phyloP scores from a whole-genome alignment of 2,888 invertebrate species.

The Chironomus riparius region DNA sequence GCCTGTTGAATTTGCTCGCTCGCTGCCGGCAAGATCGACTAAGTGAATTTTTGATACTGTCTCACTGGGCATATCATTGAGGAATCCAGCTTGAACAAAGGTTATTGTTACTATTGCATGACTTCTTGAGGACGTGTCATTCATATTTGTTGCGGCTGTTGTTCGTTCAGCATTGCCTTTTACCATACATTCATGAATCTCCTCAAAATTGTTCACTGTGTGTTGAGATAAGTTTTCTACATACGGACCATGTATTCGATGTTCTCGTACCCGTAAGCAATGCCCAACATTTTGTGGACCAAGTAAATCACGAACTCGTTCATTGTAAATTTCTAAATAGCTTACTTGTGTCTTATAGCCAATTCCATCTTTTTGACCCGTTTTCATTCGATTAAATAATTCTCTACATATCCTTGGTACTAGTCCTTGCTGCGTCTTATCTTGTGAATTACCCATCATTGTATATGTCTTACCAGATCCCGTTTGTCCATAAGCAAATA shows the following conservation, averaged over 20 bases:
- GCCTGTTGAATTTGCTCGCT: constrained; percentile 79
- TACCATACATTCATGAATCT: constrained; percentile 74
- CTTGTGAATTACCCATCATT: constrained; percentile 73
- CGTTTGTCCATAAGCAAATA: constrained; percentile 87
- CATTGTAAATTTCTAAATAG: constrained; percentile 80
- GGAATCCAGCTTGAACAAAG: constrained; percentile 75
- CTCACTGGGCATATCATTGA: constrained; percentile 68
- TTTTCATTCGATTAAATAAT: constrained; percentile 70
- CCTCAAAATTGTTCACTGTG: constrained; percentile 75
- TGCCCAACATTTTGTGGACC: constrained; percentile 52
- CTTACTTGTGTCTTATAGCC: constrained; percentile 81
- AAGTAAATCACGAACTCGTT: constrained; percentile 65
- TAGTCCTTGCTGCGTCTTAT: constrained; percentile 66
- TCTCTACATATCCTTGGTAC: constrained; percentile 81
- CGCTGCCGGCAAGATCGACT: constrained; percentile 84
- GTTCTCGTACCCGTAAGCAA: constrained; percentile 67
- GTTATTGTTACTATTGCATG: constrained; percentile 88
- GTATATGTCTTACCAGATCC: constrained; percentile 80
- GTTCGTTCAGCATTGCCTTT: constrained; percentile 75
- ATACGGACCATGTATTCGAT: constrained; percentile 70
- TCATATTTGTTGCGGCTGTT: constrained; percentile 85
- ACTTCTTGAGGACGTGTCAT: constrained; percentile 82
- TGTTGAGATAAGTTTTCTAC: constrained; percentile 81
- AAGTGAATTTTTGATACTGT: constrained; percentile 84
- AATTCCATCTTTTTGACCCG: constrained; percentile 69